Evolutionary conservation across 2,797 vertebrate species (phyloP).

Genomic region (Sebastes vulpes): DNA sequence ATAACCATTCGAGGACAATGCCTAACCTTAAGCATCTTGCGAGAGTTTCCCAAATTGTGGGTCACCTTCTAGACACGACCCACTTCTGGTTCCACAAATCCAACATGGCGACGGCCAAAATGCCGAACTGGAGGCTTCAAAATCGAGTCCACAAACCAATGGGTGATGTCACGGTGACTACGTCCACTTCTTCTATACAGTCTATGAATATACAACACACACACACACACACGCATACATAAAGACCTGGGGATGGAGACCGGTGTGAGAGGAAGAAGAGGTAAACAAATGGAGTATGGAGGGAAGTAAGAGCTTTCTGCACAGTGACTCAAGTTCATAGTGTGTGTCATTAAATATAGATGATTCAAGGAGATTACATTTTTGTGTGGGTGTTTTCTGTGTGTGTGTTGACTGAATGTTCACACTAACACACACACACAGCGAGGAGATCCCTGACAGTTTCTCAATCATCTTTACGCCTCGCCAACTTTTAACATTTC

Average conservation of each 20-base stretch:
- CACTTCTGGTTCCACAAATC: no score
- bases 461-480: slow-evolving; percentile 32
- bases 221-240: not conserved
- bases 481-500: slow-evolving; percentile 16
- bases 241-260: not conserved
- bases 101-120: no score
- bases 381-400: not conserved
- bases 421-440: not conserved
- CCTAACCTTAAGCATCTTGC: no score
- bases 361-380: slow-evolving; percentile 31
- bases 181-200: no score
- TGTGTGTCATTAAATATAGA: slow-evolving; percentile 51
- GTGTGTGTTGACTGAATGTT: not conserved
- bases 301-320: not conserved
- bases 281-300: slow-evolving; percentile 9
- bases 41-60: no score
- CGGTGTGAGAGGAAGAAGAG: not conserved
- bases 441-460: not conserved
- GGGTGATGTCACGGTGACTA: no score
- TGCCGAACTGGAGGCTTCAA: no score
- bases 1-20: no score
- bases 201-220: not conserved
- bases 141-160: no score
- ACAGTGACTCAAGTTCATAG: not conserved
- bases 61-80: no score